Conservation (phyloP, 2,888 invertebrate genomes). For the Synergus itoensis region DNA sequence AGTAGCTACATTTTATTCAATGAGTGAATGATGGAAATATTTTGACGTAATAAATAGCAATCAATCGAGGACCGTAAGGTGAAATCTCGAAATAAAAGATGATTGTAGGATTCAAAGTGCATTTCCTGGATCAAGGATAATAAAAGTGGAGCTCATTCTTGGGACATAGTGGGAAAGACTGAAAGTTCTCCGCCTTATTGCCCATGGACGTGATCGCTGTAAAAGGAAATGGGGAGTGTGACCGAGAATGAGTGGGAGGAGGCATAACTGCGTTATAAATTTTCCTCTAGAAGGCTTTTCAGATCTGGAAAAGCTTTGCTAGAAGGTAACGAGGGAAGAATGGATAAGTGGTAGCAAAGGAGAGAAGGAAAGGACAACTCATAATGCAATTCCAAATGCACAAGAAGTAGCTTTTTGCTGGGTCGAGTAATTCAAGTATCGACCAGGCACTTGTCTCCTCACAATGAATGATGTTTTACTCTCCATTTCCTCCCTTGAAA, state of each 20-base stretch:
- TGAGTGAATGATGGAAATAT: too few species aligned
- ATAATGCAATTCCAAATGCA: conserved; percentile 66
- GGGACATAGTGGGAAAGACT: conserved; percentile 49
- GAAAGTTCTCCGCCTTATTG: conserved; percentile 9
- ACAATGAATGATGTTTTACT: neutral
- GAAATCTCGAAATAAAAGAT: neutral
- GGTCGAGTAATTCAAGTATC: conserved; percentile 5
- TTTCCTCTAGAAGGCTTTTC: conserved; percentile 49
- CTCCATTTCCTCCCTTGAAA: neutral
- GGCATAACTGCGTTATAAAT: conserved; percentile 63
- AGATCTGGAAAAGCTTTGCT: conserved; percentile 47
- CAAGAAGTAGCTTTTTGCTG: conserved; percentile 47
- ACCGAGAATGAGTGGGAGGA: conserved; percentile 40
- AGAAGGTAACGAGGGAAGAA: neutral
- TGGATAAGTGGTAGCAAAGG: neutral
- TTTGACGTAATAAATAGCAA: too few species aligned
- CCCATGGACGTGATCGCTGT: conserved; percentile 49
- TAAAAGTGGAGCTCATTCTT: conserved; percentile 49
- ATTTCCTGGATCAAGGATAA: conserved; percentile 64
- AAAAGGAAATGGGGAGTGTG: conserved; percentile 29
- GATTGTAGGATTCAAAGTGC: conserved; percentile 68
- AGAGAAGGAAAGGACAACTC: neutral
- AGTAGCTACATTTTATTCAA: too few species aligned
- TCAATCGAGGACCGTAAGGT: neutral
- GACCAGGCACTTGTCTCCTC: neutral